Evolutionary conservation across 2,797 vertebrate genomes (phyloP), one percentile per base, ranked within the genome.

Genomic region (Lepidocolaptes lacrymiger): DNA sequence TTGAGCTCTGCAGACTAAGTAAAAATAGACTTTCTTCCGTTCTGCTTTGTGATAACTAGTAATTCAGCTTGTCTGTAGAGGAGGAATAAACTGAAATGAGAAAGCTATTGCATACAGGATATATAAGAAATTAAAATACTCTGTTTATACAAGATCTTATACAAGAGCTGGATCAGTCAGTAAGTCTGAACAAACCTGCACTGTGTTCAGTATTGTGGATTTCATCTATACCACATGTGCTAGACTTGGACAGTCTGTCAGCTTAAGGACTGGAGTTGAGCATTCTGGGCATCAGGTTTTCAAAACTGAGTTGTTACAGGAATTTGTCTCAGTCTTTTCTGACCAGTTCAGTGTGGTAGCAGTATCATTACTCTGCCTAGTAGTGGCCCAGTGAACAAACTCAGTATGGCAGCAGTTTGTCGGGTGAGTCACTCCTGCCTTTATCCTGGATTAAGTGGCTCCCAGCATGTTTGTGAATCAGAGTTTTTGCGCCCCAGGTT

Each of bases 381-480:
- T 23, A 46, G 68, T 58, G 43, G 14, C 73, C 27, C 32, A 36
- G 15, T 24, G 19, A 85, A 19, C 43, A 54, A 36, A 19, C 34
- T 61, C 19, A 6, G 27, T 43, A 4, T n/a, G 26, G 34, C 55
- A 77, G 73, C 43, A 2, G 0, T 34, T 2, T 51, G n/a, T 69
- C 30, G 21, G 16, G 26, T 3, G 5, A 84, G 55, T 90, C 39
- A 36, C 37, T 89, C 13, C 1, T 37, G 79, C 54, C 32, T 93
- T 73, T 41, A 71, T 34, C 62, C 18, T 41, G 54, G 7, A 28
- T 49, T 52, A 23, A 26, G 41, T 58, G 58, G 43, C 39, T 78
- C 43, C 54, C 5, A 5, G 54, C 24, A 16, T 8, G 2, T 56
- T 44, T 49, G 58, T 68, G 63, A 68, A 58, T 77, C 36, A 27